Evolutionary conservation across 1,140 invertebrate species (phyloP).

Genomic region (Nixonia krombeini): DNA sequence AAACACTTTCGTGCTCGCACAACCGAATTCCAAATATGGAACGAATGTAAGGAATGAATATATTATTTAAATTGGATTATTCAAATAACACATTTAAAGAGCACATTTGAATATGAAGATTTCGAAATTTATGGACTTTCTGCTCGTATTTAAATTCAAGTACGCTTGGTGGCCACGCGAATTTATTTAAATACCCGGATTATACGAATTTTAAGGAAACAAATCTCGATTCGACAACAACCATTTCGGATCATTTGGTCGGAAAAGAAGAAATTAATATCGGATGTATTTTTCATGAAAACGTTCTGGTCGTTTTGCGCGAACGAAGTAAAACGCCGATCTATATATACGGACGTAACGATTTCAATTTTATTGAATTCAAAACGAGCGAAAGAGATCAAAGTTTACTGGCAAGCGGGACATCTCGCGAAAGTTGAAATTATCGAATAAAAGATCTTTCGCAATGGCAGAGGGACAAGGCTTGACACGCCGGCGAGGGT

Average conservation of each 20-base stretch:
- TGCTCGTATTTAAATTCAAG: neutral
- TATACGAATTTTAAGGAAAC: too few relatives aligned
- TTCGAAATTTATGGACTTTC: neutral
- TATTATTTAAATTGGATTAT: neutral
- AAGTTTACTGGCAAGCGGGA: constrained; percentile 21
- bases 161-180: too few relatives aligned
- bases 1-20: neutral
- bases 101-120: neutral
- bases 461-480: constrained; percentile 30
- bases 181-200: too few relatives aligned
- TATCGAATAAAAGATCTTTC: constrained; percentile 30
- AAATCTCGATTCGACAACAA: too few relatives aligned
- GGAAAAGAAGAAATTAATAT: neutral
- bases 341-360: neutral
- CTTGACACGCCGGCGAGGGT: constrained; percentile 24
- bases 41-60: constrained; percentile 1
- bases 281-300: neutral
- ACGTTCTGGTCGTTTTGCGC: neutral
- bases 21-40: neutral
- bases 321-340: constrained; percentile 1
- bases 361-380: constrained; percentile 47
- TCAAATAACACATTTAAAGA: neutral
- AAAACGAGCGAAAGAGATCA: constrained; percentile 33
- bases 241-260: neutral
- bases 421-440: constrained; percentile 27